phyloP scores from a whole-genome alignment of 2,113 vertebrate genomes.

The Irena cyanogastra region DNA sequence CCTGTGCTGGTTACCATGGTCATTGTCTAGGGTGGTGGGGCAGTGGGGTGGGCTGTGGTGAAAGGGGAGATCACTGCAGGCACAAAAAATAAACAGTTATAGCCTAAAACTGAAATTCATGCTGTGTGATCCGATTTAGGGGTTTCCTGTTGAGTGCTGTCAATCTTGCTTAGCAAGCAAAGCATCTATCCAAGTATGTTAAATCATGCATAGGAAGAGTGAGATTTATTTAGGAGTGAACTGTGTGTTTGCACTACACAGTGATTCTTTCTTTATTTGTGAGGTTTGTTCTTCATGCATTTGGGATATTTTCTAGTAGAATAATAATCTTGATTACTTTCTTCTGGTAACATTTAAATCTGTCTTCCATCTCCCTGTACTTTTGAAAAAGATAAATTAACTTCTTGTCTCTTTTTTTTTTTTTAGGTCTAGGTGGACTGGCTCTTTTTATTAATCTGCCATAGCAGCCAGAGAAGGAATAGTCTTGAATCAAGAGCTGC shows the following conservation, averaged over 20 bases:
- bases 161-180: neutral
- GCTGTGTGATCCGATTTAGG: neutral
- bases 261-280: neutral
- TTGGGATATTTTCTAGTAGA: neutral
- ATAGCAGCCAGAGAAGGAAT: neutral
- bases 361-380: neutral
- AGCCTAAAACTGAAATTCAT: neutral
- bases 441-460: neutral
- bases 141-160: neutral
- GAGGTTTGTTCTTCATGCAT: neutral
- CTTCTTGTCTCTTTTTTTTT: neutral
- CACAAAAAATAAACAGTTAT: neutral
- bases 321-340: neutral
- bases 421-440: neutral
- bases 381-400: neutral
- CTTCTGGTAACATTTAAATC: neutral
- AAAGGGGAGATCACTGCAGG: neutral
- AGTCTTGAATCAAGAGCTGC: neutral
- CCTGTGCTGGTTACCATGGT: fast-evolving
- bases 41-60: neutral
- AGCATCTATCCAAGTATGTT: neutral
- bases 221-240: neutral
- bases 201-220: neutral
- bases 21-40: neutral
- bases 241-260: neutral